Evolutionary conservation across 2,797 vertebrate species (phyloP).

Genomic region (Graptemys geographica): DNA sequence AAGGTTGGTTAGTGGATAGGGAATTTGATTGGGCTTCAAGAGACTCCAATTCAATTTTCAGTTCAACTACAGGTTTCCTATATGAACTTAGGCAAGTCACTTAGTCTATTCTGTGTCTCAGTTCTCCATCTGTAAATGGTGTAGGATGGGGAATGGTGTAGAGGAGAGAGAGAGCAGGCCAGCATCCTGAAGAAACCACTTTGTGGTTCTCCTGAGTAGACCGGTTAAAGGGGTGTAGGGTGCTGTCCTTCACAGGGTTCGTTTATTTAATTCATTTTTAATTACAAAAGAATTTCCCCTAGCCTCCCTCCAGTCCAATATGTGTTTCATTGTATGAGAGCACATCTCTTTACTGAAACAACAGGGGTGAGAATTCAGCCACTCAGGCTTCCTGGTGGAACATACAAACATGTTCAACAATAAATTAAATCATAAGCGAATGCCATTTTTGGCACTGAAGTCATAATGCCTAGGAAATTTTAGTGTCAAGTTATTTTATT

Average conservation of each 20-base stretch:
- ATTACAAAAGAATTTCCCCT: background rate
- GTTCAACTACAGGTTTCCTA: background rate
- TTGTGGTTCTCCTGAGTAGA: accelerated
- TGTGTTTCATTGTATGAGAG: accelerated
- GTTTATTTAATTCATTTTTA: background rate
- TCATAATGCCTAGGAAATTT: constrained; percentile 9
- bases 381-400: accelerated
- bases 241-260: background rate
- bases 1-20: background rate
- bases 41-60: background rate
- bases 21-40: background rate
- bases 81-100: background rate
- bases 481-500: constrained; percentile 47
- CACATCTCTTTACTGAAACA: accelerated
- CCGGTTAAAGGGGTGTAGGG: background rate
- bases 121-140: background rate
- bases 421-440: constrained; percentile 41
- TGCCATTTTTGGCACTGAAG: constrained; percentile 6
- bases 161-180: background rate
- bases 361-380: accelerated
- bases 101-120: background rate
- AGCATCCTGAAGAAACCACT: background rate
- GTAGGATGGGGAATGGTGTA: background rate
- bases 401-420: constrained; percentile 40
- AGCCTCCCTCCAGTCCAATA: accelerated